Conservation (phyloP, 2,888 invertebrate species). For the Xestia c-nigrum region DNA sequence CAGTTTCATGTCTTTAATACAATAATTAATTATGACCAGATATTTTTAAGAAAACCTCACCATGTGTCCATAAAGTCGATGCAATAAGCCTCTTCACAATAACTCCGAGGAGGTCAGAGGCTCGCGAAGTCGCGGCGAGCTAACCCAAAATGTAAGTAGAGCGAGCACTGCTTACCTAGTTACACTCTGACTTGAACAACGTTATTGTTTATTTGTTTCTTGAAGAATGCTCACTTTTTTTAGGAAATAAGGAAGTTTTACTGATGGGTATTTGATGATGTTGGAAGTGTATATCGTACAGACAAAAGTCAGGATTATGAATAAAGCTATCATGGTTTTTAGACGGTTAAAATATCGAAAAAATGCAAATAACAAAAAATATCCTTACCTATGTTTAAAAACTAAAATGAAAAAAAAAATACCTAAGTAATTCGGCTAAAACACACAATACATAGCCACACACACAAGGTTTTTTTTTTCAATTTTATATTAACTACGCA, state of each 20-base stretch:
- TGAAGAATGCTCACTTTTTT: constrained; percentile 4
- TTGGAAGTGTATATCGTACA: neutral
- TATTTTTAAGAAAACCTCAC: neutral
- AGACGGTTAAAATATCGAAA: neutral
- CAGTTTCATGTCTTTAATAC: neutral
- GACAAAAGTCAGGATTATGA: neutral
- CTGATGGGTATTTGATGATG: neutral
- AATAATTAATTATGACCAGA: neutral
- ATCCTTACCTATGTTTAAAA: too few species aligned
- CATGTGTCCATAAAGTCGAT: neutral
- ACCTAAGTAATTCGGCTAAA: neutral
- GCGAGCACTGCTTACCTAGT: constrained; percentile 58
- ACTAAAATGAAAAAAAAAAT: neutral
- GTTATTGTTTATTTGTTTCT: constrained; percentile 50
- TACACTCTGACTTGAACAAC: constrained; percentile 25
- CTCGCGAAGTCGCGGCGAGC: constrained; percentile 26
- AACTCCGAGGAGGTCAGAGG: constrained; percentile 40
- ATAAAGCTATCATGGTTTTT: neutral
- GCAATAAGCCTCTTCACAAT: neutral
- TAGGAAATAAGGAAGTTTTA: neutral
- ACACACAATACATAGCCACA: too few species aligned
- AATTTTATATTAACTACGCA: neutral
- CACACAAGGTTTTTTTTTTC: too few species aligned
- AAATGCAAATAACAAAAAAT: too few species aligned
- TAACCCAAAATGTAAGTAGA: constrained; percentile 66